Evolutionary conservation across 2,797 vertebrate genomes (phyloP), one percentile per base, ranked within the genome.

Genomic region (Tokudaia tokunoshimensis): DNA sequence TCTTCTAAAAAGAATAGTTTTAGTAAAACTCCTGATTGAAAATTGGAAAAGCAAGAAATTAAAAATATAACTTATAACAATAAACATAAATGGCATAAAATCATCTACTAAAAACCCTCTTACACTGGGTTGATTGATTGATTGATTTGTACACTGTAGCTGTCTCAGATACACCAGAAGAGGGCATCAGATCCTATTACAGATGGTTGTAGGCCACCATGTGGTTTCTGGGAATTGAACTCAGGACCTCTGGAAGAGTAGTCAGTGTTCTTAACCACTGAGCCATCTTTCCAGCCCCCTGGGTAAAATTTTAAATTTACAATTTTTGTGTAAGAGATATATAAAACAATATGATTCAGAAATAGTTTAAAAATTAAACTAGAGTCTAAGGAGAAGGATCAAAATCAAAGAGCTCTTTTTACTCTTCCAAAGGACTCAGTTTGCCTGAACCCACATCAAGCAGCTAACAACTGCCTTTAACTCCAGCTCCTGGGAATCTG

Each of bases 281-380:
- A 37, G 17, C 31, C 1, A 67, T 34, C 31, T 29, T 5, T 34
- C 65, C 65, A 67, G 65, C 17, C 34, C 67, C 34, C 67, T 70
- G 31, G 15, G 15, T n/a, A n/a, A 70, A 70, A n/a, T 17, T 70
- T 70, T 70, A 70, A 70, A n/a, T 70, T n/a, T n/a, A 70, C 67
- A 70, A 65, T 52, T 55, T 76, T 3, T 44, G 8, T n/a, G 50
- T 44, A 90, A 61, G n/a, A 92, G 29, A 72, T 34, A 52, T 24
- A 41, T 78, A 92, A 94, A 78, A 79, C 10, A 65, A 41, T 44
- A 31, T 89, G 44, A 78, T 76, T 85, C 44, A 82, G 67, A 92
- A 91, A 67, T 75, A 20, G 22, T 31, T 44, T 57, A 41, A 44
- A 87, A 88, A 41, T 44, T n/a, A 72, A 74, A 41, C 4, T 29